A percentile compares a stretch with the other conserved stretches of the same genome.
These are phyloP conservation scores for Anhinga rufa DNA, from an alignment of 2,113 vertebrate genomes.

Conservation along the genomic window DNA sequence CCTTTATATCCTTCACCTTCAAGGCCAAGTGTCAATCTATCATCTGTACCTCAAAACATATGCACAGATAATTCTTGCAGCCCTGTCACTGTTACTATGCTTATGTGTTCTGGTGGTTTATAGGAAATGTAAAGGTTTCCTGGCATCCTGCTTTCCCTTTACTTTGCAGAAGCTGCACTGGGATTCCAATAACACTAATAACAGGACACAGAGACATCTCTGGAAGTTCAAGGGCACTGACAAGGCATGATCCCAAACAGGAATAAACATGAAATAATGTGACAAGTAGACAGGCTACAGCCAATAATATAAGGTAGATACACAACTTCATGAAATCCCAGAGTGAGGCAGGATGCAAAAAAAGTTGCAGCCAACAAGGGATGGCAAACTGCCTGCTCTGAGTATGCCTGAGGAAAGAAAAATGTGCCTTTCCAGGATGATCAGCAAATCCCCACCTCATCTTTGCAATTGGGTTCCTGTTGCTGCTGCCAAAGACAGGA, in stretches of 20 bases:
- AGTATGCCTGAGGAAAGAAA: neutral
- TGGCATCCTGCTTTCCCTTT: neutral
- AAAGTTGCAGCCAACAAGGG: neutral
- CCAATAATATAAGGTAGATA: neutral
- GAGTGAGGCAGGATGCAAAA: neutral
- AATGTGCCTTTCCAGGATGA: neutral
- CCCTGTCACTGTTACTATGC: neutral
- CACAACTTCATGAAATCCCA: neutral
- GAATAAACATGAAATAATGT: neutral
- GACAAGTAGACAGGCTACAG: neutral
- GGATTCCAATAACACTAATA: neutral
- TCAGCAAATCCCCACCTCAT: neutral
- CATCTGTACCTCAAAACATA: neutral
- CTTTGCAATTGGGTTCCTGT: neutral
- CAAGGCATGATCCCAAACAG: neutral
- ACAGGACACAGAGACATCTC: neutral
- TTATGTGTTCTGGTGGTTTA: neutral
- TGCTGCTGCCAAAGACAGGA: neutral
- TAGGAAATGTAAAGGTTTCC: neutral
- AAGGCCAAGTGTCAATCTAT: neutral
- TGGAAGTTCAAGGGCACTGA: neutral
- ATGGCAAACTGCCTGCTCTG: neutral
- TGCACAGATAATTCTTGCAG: neutral
- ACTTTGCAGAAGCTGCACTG: neutral
- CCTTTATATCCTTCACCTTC: neutral